Evolutionary conservation across 2,888 invertebrate species (phyloP).

Genomic region (Octonoba sinensis): DNA sequence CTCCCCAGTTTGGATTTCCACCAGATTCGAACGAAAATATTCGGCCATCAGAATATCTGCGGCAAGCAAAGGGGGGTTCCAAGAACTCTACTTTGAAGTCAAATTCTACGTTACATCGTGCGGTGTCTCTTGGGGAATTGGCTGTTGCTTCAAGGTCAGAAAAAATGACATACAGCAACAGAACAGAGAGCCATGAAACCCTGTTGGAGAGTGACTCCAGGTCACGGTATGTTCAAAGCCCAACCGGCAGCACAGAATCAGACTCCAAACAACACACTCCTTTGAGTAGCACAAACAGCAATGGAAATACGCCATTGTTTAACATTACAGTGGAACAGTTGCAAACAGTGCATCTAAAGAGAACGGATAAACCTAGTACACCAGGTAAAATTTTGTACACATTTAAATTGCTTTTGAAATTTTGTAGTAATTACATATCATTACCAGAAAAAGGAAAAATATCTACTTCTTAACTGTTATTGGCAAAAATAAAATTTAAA

Average conservation of each 20-base stretch:
- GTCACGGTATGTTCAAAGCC: slow-evolving; percentile 30
- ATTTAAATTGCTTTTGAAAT: background rate
- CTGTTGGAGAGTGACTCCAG: slow-evolving; percentile 51
- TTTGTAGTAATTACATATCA: background rate
- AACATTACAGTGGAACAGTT: slow-evolving; percentile 73
- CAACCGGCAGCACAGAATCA: slow-evolving; percentile 34
- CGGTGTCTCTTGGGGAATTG: slow-evolving; percentile 63
- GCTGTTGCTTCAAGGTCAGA: slow-evolving; percentile 54
- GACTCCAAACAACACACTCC: slow-evolving; percentile 33
- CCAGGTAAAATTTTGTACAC: slow-evolving; percentile 32
- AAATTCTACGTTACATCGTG: slow-evolving; percentile 47
- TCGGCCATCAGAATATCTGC: slow-evolving; percentile 91
- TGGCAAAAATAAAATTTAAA: background rate
- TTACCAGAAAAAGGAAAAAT: background rate
- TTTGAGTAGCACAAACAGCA: slow-evolving; percentile 48
- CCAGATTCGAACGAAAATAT: slow-evolving; percentile 85
- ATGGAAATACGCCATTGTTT: slow-evolving; percentile 45
- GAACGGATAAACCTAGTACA: slow-evolving; percentile 78
- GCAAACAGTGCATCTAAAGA: slow-evolving; percentile 84
- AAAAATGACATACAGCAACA: slow-evolving; percentile 51
- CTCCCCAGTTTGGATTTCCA: slow-evolving; percentile 85
- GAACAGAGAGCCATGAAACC: slow-evolving; percentile 60
- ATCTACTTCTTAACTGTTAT: background rate
- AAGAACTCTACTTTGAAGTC: slow-evolving; percentile 72
- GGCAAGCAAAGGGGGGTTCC: slow-evolving; percentile 75